These are phyloP conservation scores for Mesitornis unicolor DNA, from an alignment of 2,113 vertebrate species.

Conservation along the genomic window DNA sequence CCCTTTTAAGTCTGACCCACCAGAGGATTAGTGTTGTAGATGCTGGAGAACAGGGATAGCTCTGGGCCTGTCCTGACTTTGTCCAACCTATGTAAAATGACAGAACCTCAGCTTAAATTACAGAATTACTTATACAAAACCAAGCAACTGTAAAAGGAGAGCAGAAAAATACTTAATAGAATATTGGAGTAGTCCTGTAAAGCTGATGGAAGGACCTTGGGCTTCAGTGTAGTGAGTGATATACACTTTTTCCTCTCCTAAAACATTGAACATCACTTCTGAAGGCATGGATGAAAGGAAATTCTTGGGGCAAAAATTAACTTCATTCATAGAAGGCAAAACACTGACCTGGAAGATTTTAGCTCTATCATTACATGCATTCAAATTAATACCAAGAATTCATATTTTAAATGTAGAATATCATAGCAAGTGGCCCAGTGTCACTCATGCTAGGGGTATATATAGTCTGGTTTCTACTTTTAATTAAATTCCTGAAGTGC, in stretches of 20 bases:
- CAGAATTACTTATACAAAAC: neutral
- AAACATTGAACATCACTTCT: neutral
- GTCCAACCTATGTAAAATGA: neutral
- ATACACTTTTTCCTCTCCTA: neutral
- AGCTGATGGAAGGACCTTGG: neutral
- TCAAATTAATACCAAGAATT: neutral
- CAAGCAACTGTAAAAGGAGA: neutral
- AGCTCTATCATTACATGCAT: neutral
- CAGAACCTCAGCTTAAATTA: neutral
- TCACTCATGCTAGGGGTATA: neutral
- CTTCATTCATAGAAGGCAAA: neutral
- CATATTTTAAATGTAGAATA: neutral
- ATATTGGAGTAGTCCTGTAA: neutral
- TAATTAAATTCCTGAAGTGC: neutral
- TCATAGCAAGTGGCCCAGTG: neutral
- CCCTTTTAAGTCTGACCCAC: neutral
- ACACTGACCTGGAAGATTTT: neutral
- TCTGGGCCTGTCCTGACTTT: neutral
- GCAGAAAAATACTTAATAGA: neutral
- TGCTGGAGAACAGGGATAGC: neutral
- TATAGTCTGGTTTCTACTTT: neutral
- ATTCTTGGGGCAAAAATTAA: neutral
- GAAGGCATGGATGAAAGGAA: neutral
- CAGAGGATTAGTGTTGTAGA: neutral
- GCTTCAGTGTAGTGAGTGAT: neutral